phyloP scores from a whole-genome alignment of 2,888 invertebrate genomes.

The Aphelenchoides bicaudatus region DNA sequence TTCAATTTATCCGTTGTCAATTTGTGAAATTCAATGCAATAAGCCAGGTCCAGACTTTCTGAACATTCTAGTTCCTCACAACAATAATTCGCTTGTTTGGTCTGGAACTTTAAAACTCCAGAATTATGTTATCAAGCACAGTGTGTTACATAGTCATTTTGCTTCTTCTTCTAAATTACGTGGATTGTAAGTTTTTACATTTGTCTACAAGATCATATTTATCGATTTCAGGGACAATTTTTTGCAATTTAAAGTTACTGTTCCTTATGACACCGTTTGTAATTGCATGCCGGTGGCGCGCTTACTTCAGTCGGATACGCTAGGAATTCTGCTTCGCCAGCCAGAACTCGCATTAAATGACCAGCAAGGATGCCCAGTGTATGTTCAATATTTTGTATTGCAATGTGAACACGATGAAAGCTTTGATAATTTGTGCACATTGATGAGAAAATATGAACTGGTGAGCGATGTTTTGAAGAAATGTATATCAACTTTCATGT shows the following conservation, averaged over 20 bases:
- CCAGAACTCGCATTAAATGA: not conserved
- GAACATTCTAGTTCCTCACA: not conserved
- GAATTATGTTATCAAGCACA: slow-evolving; percentile 8
- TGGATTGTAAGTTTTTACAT: slow-evolving; percentile 3
- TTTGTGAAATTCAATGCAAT: not conserved
- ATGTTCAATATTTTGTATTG: slow-evolving; percentile 14
- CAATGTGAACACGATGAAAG: slow-evolving; percentile 12
- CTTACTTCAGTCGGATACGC: not conserved
- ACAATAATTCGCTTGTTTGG: not conserved
- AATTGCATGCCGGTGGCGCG: not conserved
- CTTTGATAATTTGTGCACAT: slow-evolving; percentile 18
- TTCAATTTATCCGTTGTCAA: slow-evolving; percentile 1
- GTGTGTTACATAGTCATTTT: slow-evolving; percentile 11
- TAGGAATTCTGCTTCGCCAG: not conserved
- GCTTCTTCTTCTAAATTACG: not conserved
- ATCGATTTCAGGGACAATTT: slow-evolving; percentile 1
- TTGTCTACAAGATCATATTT: not conserved
- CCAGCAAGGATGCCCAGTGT: not conserved
- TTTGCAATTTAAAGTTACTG: not conserved
- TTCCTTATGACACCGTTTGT: slow-evolving; percentile 4
- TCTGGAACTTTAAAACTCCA: slow-evolving; percentile 8
- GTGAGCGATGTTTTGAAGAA: slow-evolving; percentile 5
- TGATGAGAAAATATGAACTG: slow-evolving; percentile 12
- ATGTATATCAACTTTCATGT: not conserved
- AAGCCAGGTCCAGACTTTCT: slow-evolving; percentile 8